A percentile compares a stretch with the other conserved stretches of the same genome.
Conservation (phyloP, 2,113 vertebrate genomes). For the Otus sunia region DNA sequence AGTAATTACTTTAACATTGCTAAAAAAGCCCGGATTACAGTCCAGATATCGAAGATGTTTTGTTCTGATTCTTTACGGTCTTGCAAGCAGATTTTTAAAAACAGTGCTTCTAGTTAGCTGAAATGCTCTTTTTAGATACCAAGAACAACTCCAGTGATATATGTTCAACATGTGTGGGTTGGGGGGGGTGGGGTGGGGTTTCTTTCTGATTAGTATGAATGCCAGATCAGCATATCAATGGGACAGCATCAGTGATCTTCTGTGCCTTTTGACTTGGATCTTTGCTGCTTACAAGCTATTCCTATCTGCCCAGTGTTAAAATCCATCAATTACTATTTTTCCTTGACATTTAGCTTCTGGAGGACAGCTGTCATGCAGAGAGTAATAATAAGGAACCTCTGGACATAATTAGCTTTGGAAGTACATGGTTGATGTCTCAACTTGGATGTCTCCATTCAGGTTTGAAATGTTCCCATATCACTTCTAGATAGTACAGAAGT, state of each 20-base stretch:
- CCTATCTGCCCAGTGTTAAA: not conserved
- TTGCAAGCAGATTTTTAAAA: rapidly evolving
- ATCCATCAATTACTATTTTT: not conserved
- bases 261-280: not conserved
- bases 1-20: not conserved
- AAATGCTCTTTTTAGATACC: not conserved
- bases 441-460: not conserved
- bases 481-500: not conserved
- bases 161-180: not conserved
- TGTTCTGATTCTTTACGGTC: not conserved
- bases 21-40: not conserved
- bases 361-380: not conserved
- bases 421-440: not conserved
- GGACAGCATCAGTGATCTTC: not conserved
- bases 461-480: not conserved
- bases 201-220: not conserved
- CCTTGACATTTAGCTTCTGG: not conserved
- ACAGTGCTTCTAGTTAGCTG: not conserved
- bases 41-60: not conserved
- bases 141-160: not conserved
- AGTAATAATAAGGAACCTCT: not conserved
- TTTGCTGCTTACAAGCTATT: not conserved
- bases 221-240: not conserved
- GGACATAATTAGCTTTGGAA: not conserved
- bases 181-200: rapidly evolving